Base-by-base conservation (phyloP, 1,140 invertebrate species). In the Microplitis mediator region DNA sequence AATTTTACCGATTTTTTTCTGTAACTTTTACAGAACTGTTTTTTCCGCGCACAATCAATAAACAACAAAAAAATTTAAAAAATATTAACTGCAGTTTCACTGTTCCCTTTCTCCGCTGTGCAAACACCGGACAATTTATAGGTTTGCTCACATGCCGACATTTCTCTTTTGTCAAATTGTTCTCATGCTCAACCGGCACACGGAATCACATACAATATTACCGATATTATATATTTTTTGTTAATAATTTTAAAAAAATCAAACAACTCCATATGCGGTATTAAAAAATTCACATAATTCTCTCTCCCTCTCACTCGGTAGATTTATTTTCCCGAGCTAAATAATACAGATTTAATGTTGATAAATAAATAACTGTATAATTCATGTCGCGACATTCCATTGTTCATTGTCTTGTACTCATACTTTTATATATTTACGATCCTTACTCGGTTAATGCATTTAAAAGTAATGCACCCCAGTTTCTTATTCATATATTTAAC, bases 331-430 rank as follows among this genome's bases (percentile, higher is more conserved):
- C 34, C 64, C 61, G 61, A 74, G 60, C 70, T 74, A 65, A 69
- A 70, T 70, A 74, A 67, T 39, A 69, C 58, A 36, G 61, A 36
- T 60, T 69, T 52, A 39, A 71, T 64, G 54, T 74, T 51, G 77
- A 77, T 82, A 79, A 81, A 82, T 78, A 80, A 82, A 82, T 81
- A 78, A 81, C 74, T 74, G 76, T 81, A 76, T 77, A 81, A 81
- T 78, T 65, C 73, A 72, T 70, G 69, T 68, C 52, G 52, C 60
- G 66, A 68, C 67, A 77, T 76, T 73, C 80, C 75, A 82, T 82
- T 82, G 81, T 82, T 77, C 81, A 82, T 82, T 82, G 79, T 82
- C 69, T 36, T 71, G 64, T 64, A 45, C 16, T 16, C 70, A 56
- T 54, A 45, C 69, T 45, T 13, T 23, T 45, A 39, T 66, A 39